Evolutionary conservation across 2,113 vertebrate species (phyloP).

Genomic region (Laticauda laticaudata): DNA sequence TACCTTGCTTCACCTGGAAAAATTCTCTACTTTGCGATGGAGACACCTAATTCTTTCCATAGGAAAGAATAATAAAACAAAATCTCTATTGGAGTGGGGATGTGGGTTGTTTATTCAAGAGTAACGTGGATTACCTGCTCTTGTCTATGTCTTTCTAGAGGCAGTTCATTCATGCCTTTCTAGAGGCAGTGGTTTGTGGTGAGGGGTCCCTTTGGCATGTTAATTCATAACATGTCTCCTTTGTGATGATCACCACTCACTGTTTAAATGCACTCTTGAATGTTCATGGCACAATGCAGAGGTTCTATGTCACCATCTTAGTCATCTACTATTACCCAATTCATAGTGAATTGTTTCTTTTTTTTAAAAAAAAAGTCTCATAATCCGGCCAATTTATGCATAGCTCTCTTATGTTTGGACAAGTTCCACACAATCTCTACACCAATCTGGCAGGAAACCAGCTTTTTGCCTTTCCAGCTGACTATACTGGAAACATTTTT

Average conservation of each 20-base stretch:
- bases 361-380: neutral
- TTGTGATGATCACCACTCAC: slow-evolving; percentile 23
- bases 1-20: neutral
- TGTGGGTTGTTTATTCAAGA: neutral
- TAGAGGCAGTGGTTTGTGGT: neutral
- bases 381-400: neutral
- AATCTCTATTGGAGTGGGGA: neutral
- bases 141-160: neutral
- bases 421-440: neutral
- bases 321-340: neutral
- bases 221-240: neutral
- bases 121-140: neutral
- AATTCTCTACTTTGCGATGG: neutral
- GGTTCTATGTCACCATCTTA: neutral
- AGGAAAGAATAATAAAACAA: neutral
- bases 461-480: neutral
- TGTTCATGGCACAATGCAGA: slow-evolving; percentile 47
- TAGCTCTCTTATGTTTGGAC: neutral
- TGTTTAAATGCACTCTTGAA: slow-evolving; percentile 52
- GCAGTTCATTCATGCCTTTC: neutral
- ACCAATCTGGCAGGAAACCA: neutral
- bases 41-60: slow-evolving; percentile 17
- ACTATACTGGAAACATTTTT: neutral
- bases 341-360: neutral
- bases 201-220: neutral